Evolutionary conservation across 1,140 invertebrate species (phyloP).

Genomic region (Sitobion miscanthi): DNA sequence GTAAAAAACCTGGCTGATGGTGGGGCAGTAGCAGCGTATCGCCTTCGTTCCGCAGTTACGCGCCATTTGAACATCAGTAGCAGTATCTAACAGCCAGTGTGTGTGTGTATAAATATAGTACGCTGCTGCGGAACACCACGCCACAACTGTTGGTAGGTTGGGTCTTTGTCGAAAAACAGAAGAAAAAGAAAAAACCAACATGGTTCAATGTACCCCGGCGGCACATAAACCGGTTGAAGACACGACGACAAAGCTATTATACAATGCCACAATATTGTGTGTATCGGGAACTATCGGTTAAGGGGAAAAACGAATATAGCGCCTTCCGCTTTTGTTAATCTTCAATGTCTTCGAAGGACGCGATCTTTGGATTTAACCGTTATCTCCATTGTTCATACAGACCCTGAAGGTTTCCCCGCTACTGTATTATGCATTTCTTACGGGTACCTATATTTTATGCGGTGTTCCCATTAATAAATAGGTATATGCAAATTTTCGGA

Average conservation of each 20-base stretch:
- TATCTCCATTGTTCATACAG: background rate
- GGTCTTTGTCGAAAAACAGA: conserved; percentile 45
- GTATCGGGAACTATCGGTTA: conserved; percentile 45
- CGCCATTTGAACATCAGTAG: conserved; percentile 36
- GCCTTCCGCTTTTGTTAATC: conserved; percentile 46
- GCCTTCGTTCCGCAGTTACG: conserved; percentile 20
- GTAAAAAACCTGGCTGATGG: background rate
- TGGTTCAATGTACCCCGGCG: conserved; percentile 50
- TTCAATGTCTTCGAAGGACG: conserved; percentile 26
- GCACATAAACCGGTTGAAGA: conserved; percentile 48
- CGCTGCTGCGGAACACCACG: background rate
- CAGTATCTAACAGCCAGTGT: background rate
- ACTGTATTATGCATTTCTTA: background rate
- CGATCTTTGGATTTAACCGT: conserved; percentile 31
- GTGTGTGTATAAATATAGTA: background rate
- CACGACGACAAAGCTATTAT: conserved; percentile 43
- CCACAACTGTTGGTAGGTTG: conserved; percentile 29
- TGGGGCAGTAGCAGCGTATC: background rate
- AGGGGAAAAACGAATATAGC: conserved; percentile 38
- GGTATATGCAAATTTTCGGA: background rate
- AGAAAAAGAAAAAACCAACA: conserved; percentile 50
- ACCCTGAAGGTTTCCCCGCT: background rate
- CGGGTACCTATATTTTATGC: background rate
- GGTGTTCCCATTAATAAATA: background rate
- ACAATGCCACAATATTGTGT: conserved; percentile 52